A percentile compares a stretch with the other conserved stretches of the same genome.
Evolutionary conservation across 2,113 vertebrate genomes (phyloP).

Genomic region (Strigops habroptila): DNA sequence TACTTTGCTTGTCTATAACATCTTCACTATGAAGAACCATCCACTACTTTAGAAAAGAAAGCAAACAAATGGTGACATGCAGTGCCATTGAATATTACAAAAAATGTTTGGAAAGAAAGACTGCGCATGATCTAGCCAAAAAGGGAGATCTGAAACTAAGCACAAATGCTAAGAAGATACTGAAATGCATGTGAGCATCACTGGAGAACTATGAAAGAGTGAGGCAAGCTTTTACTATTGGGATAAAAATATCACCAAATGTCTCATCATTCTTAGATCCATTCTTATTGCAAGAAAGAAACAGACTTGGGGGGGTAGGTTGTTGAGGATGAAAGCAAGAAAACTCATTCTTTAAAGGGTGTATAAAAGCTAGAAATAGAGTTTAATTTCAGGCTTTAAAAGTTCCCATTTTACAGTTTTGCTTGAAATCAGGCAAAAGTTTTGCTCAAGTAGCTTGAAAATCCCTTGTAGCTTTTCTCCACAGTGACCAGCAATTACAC

Average conservation of each 20-base stretch:
- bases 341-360: neutral
- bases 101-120: neutral
- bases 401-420: neutral
- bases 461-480: neutral
- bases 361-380: neutral
- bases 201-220: neutral
- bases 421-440: neutral
- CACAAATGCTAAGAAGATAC: neutral
- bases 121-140: neutral
- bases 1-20: constrained; percentile 10
- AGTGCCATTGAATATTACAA: neutral
- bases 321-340: neutral
- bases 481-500: neutral
- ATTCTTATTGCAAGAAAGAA: constrained; percentile 4
- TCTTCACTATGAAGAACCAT: neutral
- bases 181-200: neutral
- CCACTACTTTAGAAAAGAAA: neutral
- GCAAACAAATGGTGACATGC: neutral
- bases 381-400: neutral
- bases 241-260: neutral
- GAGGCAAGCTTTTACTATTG: neutral
- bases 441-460: neutral
- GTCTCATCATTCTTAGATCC: neutral
- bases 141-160: neutral
- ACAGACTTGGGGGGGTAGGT: neutral